phyloP scores from a whole-genome alignment of 2,888 invertebrate genomes.

The Machimus atricapillus region DNA sequence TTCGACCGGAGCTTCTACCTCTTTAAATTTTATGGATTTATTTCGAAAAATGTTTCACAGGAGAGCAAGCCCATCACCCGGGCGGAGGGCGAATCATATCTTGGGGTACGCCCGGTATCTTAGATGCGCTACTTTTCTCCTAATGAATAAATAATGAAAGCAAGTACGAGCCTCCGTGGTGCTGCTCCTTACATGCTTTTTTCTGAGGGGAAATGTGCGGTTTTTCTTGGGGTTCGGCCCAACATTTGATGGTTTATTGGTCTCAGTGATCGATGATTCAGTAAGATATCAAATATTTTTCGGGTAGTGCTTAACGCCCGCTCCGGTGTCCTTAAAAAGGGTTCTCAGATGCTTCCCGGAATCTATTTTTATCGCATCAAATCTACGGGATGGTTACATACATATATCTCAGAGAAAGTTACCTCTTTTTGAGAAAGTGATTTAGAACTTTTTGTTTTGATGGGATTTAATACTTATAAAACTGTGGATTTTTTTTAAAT shows the following conservation, averaged over 20 bases:
- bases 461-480: background rate
- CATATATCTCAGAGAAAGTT: background rate
- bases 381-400: background rate
- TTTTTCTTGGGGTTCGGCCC: background rate
- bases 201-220: background rate
- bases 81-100: background rate
- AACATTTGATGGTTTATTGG: slow-evolving; percentile 30
- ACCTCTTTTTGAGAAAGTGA: background rate
- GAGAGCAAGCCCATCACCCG: background rate
- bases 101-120: background rate
- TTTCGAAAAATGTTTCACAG: slow-evolving; percentile 27
- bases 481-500: background rate
- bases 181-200: background rate
- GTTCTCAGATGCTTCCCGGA: background rate
- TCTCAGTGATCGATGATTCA: slow-evolving; percentile 28
- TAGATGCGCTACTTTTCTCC: background rate
- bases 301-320: background rate
- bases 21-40: slow-evolving; percentile 24
- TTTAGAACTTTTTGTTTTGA: background rate
- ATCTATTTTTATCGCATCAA: background rate
- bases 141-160: slow-evolving; percentile 45
- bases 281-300: background rate
- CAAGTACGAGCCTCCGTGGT: background rate
- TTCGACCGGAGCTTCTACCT: background rate
- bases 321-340: background rate